A percentile compares a stretch with the other conserved stretches of the same genome.
phyloP scores from a whole-genome alignment of 2,888 invertebrate species.

The Cordilura impudica region DNA sequence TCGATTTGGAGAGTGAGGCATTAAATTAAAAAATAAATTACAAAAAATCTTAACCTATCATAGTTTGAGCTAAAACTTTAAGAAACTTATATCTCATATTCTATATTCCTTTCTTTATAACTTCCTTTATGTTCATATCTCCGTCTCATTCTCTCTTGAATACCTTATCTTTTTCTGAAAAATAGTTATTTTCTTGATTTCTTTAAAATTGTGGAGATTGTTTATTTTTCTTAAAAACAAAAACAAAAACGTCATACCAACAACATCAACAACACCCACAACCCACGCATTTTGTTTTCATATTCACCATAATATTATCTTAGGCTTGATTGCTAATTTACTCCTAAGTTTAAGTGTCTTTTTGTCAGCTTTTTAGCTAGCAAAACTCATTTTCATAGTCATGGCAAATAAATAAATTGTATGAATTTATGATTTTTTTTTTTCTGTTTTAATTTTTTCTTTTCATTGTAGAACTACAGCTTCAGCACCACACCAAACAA shows the following conservation, averaged over 20 bases:
- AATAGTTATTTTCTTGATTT: not conserved
- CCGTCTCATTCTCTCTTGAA: too few relatives aligned
- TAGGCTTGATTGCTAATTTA: conserved; percentile 58
- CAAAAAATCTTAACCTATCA: too few relatives aligned
- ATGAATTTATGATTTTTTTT: conserved; percentile 36
- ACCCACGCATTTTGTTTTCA: conserved; percentile 46
- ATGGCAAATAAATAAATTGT: conserved; percentile 58
- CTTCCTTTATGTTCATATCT: too few relatives aligned
- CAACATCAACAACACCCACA: conserved; percentile 53
- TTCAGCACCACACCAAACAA: conserved; percentile 21
- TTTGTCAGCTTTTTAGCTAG: conserved; percentile 23
- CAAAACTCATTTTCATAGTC: conserved; percentile 51
- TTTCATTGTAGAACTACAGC: conserved; percentile 23
- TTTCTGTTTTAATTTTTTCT: not conserved
- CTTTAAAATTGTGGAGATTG: conserved; percentile 45
- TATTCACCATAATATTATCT: conserved; percentile 53
- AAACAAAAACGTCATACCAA: too few relatives aligned
- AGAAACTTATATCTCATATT: too few relatives aligned
- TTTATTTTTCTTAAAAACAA: conserved; percentile 4
- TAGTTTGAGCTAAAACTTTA: too few relatives aligned
- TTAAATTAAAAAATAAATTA: too few relatives aligned
- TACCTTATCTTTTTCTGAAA: conserved; percentile 13
- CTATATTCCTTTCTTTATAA: too few relatives aligned
- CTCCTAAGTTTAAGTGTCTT: conserved; percentile 34
- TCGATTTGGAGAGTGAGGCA: too few relatives aligned